Base-by-base conservation (phyloP, 2,113 vertebrate genomes). In the Scomber scombrus region DNA sequence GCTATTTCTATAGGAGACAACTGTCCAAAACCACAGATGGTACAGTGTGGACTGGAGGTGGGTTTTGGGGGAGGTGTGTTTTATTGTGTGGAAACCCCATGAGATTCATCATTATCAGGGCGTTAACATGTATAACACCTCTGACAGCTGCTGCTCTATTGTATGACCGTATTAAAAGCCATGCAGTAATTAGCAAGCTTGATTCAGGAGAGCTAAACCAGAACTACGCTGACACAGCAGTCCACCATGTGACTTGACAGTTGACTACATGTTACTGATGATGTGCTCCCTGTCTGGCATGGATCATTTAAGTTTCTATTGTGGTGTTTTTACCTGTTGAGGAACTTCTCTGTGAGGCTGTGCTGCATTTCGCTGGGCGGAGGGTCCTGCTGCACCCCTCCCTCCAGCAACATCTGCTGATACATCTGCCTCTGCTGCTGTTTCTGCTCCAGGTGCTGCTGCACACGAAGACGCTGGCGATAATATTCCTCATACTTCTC, bases 361-460 rank as follows among this genome's bases (percentile, higher is more conserved):
- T 99, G 96, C 50, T 97, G 96, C 90, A 91, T 93, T 65, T 89
- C 90, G 62, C 93, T 95, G 78, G 94, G 89, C 7, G 96, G 96
- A 23, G 97, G 97, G 26, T 96, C 96, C 86, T 98, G 97, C 91
- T 97, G 96, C 40, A 99, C 98, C 3, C 98, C 98, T 75, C 98
- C 98, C 93, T 99, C 98, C 60, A 97, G 91, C 71, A 99, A 82
- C 98, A 99, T 99, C 85, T 99, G 97, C 84, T 99, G 98, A 87
- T 99, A 99, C 72, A 99, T 86, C 71, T 98, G 97, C 47, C 96
- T 92, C 50, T 99, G 98, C 43, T 99, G 98, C 82, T 99, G 97
- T n/a, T 99, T 99, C 94, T 99, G 97, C 80, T 99, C 98, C 26
- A 99, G 93, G 88, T 99, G 98, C 87, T 99, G 98, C 90, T 99